Base-by-base conservation (phyloP, 2,797 vertebrate species). In the Hypotaenidia philippensis region DNA sequence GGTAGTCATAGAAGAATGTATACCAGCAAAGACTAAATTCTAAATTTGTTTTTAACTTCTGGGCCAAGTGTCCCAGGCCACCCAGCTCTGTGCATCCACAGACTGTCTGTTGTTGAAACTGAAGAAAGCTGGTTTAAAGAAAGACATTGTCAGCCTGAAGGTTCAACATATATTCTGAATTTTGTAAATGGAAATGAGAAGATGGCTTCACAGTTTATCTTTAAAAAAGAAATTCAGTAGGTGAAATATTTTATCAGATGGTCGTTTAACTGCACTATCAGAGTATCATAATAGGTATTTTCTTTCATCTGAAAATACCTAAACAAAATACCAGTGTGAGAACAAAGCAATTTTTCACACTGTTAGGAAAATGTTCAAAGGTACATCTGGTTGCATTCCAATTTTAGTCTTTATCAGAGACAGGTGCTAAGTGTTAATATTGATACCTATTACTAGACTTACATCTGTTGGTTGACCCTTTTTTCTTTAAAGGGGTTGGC, bases 331-430 rank as follows among this genome's bases (percentile, higher is more conserved):
- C 4, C 11, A 44, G 3, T 31, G 27, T 2, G 1, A 83, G 26
- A 82, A 84, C 23, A 72, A 61, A 55, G 7, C 5, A 47, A 2
- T 85, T 50, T 70, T 89, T 10, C 10, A 38, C 14, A 71, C 7
- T 11, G 1, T 47, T 78, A 88, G 29, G 31, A 78, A 78, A 78
- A 25, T 12, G 11, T 81, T 86, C 45, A 75, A 65, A 63, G 34
- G 2, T 60, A 17, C 26, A 38, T 63, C 26, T 85, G 56, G 29
- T 71, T 83, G 11, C 36, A 47, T 74, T 81, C 6, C 12, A 32
- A 13, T 68, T 94, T 52, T 49, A 83, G 49, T 18, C 49, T 83
- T 93, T 68, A 47, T 38, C 49, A 78, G 64, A 87, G 21, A 26
- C 27, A 45, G 38, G 12, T 49, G 36, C 2, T 83, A 66, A 52